A percentile compares a stretch with the other conserved stretches of the same genome.
Conservation (phyloP, 53 echinoderm and acorn worm species). For the Echinometra lucunter region DNA sequence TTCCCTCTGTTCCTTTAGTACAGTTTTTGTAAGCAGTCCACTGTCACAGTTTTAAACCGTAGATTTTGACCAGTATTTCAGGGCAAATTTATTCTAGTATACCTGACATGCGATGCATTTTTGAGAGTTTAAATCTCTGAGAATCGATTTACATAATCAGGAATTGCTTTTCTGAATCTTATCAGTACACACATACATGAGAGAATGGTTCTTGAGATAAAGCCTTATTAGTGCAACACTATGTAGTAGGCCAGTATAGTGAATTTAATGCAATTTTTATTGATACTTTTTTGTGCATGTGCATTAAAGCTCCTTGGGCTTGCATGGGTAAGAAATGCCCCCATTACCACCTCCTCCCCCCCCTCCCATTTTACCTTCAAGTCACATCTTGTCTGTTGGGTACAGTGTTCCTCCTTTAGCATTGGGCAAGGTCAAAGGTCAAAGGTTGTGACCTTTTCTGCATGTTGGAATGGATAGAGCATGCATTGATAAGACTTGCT, state of each 20-base stretch:
- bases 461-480: background rate
- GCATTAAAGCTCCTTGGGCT: background rate
- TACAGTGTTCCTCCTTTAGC: background rate
- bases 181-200: background rate
- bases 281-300: background rate
- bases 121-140: background rate
- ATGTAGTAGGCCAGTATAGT: background rate
- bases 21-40: background rate
- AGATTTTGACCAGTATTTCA: too few species aligned
- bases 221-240: background rate
- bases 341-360: background rate
- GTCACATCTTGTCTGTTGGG: background rate
- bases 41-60: too few species aligned
- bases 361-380: background rate
- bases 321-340: constrained; percentile 12
- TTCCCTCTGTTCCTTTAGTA: background rate
- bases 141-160: too few species aligned
- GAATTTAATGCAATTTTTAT: background rate
- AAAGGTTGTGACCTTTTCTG: background rate
- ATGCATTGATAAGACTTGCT: background rate
- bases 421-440: background rate
- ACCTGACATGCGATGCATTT: too few species aligned
- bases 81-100: too few species aligned
- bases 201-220: too few species aligned
- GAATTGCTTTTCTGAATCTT: background rate